Evolutionary conservation across 2,888 invertebrate species (phyloP), one percentile per base, ranked within the genome.

Genomic region (Conomelus anceps): DNA sequence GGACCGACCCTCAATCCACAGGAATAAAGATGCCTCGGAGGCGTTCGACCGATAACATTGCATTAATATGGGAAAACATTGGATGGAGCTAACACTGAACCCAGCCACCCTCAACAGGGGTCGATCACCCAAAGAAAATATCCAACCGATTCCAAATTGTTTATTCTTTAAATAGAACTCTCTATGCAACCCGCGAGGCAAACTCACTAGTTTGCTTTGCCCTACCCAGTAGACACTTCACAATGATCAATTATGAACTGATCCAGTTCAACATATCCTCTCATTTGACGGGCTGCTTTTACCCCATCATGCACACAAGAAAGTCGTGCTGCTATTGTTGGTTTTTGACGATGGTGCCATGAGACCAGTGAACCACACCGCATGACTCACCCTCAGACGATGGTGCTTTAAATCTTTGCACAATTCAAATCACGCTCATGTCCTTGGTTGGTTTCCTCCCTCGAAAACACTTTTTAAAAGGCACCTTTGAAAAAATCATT

Each of bases 41-140:
- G 89, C 86, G 86, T 86, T 26, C 26, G 23, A 86, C 86, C 86
- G 86, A 86, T 86, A 86, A 86, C 24, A 86, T 86, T 86, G 24
- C 86, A 86, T 86, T 86, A 86, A 86, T 24, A 86, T 86, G 86
- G 86, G 26, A 86, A 86, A 86, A 86, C 86, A 86, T 86, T 24
- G 22, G 23, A 22, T 22, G n/a, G 63, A 20, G 13, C 11, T n/a
- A n/a, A n/a, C n/a, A n/a, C n/a, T n/a, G n/a, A n/a, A n/a, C n/a
- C 26, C 63, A n/a, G n/a, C 63, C n/a, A n/a, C 63, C 63, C 63
- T 63, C 63, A 3, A 63, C 63, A 63, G 63, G 63, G 63, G 63
- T 63, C 63, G 63, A 63, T 63, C 86, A 3, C 24, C 86, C 86
- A 24, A 86, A 86, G 86, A 86, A 86, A 86, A 86, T 86, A 86